Conservation (phyloP, 2,888 invertebrate species). For the Monochamus alternatus region DNA sequence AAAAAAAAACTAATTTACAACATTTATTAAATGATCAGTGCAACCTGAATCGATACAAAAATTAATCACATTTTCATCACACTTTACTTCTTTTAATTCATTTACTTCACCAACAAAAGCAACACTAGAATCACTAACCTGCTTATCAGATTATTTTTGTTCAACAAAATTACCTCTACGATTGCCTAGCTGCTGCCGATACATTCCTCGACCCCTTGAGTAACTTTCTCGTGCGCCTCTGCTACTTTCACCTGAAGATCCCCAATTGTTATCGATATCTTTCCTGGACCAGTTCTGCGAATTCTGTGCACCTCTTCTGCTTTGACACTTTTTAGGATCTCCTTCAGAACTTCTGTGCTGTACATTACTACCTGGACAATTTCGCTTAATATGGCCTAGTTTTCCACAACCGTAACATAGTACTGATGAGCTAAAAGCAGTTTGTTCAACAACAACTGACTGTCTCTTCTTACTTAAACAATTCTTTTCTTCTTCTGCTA, state of each 20-base stretch:
- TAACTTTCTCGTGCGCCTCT: not conserved
- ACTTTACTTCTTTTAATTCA: slow-evolving; percentile 3
- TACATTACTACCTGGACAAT: slow-evolving; percentile 18
- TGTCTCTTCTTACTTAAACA: slow-evolving; percentile 20
- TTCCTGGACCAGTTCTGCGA: not conserved
- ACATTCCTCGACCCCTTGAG: not conserved
- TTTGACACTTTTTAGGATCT: not conserved
- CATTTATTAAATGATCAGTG: slow-evolving; percentile 36
- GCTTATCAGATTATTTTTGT: not conserved
- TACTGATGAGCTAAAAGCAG: slow-evolving; percentile 12
- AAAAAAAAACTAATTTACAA: slow-evolving; percentile 28
- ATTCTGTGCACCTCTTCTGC: not conserved
- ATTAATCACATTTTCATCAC: slow-evolving; percentile 13
- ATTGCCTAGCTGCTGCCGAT: not conserved
- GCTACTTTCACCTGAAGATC: not conserved
- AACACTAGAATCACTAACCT: slow-evolving; percentile 26
- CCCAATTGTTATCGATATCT: not conserved
- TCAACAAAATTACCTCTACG: slow-evolving; percentile 7
- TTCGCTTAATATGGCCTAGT: slow-evolving; percentile 32
- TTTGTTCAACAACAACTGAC: not conserved
- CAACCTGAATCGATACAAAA: slow-evolving; percentile 43
- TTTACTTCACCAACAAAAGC: slow-evolving; percentile 28
- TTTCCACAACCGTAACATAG: slow-evolving; percentile 37
- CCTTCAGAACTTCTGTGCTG: slow-evolving; percentile 1
- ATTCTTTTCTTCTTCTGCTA: slow-evolving; percentile 33